These are phyloP conservation scores for Zaprionus davidi DNA, from an alignment of 1,140 invertebrate genomes.

Conservation along the genomic window DNA sequence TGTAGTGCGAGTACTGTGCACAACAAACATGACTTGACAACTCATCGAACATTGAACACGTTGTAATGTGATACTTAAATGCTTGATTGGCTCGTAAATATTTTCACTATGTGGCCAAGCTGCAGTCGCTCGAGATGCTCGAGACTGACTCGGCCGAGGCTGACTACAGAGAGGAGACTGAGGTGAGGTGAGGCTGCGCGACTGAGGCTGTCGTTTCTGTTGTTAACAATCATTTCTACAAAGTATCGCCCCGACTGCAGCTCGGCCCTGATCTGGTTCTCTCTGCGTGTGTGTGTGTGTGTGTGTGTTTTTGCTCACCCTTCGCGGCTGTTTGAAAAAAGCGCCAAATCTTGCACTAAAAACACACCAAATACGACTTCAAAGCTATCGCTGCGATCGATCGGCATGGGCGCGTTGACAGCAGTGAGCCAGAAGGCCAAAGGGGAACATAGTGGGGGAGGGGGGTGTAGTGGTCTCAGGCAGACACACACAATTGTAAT, in stretches of 20 bases:
- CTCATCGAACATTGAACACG: conserved; percentile 84
- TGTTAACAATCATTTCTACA: conserved; percentile 84
- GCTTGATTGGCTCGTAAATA: conserved; percentile 84
- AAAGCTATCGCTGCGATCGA: conserved; percentile 83
- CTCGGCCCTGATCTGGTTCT: conserved; percentile 14
- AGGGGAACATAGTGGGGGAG: not conserved
- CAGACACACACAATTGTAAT: conserved; percentile 74
- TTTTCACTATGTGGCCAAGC: conserved; percentile 74
- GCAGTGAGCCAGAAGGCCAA: conserved; percentile 18
- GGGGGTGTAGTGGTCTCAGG: not conserved
- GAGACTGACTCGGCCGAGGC: not conserved
- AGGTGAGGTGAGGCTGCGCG: not conserved
- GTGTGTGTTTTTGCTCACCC: conserved; percentile 39
- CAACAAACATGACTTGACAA: conserved; percentile 83
- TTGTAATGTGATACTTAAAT: conserved; percentile 84
- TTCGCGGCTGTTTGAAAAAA: conserved; percentile 70
- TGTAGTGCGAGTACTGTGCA: conserved; percentile 23
- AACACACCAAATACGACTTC: conserved; percentile 84
- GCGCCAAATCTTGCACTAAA: conserved; percentile 83
- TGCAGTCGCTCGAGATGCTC: conserved; percentile 1
- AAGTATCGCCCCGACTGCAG: conserved; percentile 59
- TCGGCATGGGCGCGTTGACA: conserved; percentile 65
- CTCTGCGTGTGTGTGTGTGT: conserved; percentile 1
- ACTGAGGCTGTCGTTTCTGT: conserved; percentile 61
- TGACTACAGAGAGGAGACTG: not conserved